Evolutionary conservation across 2,797 vertebrate genomes (phyloP).

Genomic region (Arctocebus calabarensis): DNA sequence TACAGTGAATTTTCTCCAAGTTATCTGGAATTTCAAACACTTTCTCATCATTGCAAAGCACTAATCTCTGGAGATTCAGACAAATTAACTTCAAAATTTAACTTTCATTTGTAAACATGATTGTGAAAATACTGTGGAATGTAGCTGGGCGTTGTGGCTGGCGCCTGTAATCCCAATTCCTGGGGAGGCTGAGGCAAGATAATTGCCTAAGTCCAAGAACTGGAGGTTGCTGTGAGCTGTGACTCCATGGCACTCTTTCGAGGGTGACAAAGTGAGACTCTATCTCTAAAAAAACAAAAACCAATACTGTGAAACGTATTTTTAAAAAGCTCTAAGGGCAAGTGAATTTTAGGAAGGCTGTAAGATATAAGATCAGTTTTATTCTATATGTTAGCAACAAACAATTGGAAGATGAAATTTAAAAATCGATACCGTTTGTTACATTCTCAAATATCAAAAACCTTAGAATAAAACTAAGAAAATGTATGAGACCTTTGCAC

Average conservation of each 20-base stretch:
- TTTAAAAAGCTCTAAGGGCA: not conserved
- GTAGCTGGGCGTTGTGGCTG: no score
- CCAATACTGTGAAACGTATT: not conserved
- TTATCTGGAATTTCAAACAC: not conserved
- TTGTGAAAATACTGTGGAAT: not conserved
- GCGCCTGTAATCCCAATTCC: no score
- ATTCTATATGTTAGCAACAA: not conserved
- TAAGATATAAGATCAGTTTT: not conserved
- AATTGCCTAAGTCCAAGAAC: no score
- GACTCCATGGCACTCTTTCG: no score
- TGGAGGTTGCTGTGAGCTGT: no score
- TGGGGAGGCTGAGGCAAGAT: no score
- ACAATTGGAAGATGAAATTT: not conserved
- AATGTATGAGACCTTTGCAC: not conserved
- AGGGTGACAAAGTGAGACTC: no score
- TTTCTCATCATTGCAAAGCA: not conserved
- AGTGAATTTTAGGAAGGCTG: not conserved
- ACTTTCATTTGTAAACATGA: conserved; percentile 26
- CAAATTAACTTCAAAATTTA: not conserved
- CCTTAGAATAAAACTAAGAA: not conserved
- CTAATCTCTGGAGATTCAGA: not conserved
- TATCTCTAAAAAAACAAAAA: not conserved
- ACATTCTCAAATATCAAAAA: not conserved
- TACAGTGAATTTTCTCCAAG: not conserved
- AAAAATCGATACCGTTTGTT: not conserved